Evolutionary conservation across 2,888 invertebrate species (phyloP), one percentile per base, ranked within the genome.

Genomic region (Drosophila neonasuta): DNA sequence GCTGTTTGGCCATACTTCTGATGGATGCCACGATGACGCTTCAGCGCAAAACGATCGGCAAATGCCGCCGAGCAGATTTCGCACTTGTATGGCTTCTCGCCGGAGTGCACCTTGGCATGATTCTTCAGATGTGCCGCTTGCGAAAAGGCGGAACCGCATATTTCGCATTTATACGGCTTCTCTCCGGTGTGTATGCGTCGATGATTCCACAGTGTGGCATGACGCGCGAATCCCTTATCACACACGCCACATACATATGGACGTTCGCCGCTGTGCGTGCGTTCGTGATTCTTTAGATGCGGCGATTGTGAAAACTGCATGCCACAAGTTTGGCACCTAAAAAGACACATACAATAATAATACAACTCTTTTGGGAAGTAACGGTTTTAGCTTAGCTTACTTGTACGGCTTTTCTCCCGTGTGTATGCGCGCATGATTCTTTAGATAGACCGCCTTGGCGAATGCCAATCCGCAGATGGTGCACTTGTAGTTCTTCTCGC

Each of bases 251-350:
- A 97, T 67, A 96, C 96, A 89, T 96, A 96, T 0, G 96, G 96
- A 72, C 96, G 94, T 88, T 96, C 96, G 2, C 96, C 96, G 34
- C 96, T 96, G 90, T 97, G 96, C 61, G 96, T 96, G 86, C 96
- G 93, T 90, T 97, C 96, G 88, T 96, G 96, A 90, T 96, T 97
- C 88, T 96, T 96, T 58, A 97, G 92, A 92, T 97, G 96, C 2
- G 96, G 96, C 60, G 96, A 96, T 88, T 97, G 96, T 6, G 96
- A 96, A 90, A 97, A 96, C 89, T 96, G 96, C 96, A 96, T 96
- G 49, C 96, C 96, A 89, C 96, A 97, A 24, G 96, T 96, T 88
- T 94, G 94, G 91, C 96, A 97, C 90, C 95, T 95, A 88, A 82
- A 86, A 87, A 1, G n/a, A 32, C 7, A 10, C 55, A 57, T 24